These are phyloP conservation scores for Athetis lepigone DNA, from an alignment of 2,888 invertebrate species.

Conservation along the genomic window DNA sequence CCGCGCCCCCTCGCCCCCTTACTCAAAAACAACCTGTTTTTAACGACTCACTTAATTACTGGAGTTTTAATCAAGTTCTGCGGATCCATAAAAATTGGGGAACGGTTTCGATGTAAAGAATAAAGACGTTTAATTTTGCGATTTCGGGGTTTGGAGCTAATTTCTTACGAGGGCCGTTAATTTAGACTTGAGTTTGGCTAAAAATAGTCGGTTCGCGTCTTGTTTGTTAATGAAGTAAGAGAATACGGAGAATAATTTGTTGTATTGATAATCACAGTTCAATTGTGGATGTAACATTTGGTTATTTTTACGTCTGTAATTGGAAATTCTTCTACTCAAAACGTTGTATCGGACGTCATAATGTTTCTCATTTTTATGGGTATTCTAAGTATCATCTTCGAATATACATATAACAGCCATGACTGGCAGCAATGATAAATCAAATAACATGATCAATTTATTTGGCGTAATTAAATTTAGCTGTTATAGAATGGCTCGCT, in stretches of 20 bases:
- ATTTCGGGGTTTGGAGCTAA: conserved; percentile 13
- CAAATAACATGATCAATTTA: too few species aligned
- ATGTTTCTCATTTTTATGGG: too few species aligned
- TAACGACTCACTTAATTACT: conserved; percentile 59
- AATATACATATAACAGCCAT: too few species aligned
- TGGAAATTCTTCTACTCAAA: too few species aligned
- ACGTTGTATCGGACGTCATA: too few species aligned
- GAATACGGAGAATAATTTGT: neutral
- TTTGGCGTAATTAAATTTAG: too few species aligned
- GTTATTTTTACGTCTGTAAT: too few species aligned
- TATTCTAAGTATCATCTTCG: too few species aligned
- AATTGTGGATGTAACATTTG: too few species aligned
- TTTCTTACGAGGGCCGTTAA: conserved; percentile 29
- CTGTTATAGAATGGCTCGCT: too few species aligned
- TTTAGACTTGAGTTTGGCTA: conserved; percentile 20
- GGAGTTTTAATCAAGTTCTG: conserved; percentile 59
- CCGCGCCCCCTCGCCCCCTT: too few species aligned
- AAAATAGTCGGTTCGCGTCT: conserved; percentile 18
- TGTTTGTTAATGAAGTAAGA: conserved; percentile 6
- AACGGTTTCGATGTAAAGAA: conserved; percentile 35
- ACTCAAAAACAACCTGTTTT: conserved; percentile 56
- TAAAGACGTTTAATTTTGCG: conserved; percentile 33
- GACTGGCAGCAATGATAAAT: too few species aligned
- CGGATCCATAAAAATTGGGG: conserved; percentile 38
- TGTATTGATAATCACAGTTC: neutral